Evolutionary conservation across 2,888 invertebrate species (phyloP), one percentile per base, ranked within the genome.

Genomic region (Formica aserva): DNA sequence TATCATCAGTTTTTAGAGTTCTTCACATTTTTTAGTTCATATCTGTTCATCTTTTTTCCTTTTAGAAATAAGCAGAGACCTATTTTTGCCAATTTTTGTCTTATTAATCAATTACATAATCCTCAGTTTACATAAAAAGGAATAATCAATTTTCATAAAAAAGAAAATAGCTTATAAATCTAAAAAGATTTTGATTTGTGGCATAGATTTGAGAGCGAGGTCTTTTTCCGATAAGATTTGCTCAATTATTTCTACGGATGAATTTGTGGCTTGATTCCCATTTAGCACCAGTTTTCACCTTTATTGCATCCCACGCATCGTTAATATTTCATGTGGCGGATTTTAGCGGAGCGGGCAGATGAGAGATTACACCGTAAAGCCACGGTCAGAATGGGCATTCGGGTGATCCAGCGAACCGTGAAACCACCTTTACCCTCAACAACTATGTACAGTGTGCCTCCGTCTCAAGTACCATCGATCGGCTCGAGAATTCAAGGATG

Each of bases 331-430:
- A 32, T 75, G 45, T 15, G 57, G 18, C 11, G 45, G 55, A 74
- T 74, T 82, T 74, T 48, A 98, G 98, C 98, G n/a, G 98, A 98
- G 87, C 96, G 97, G 88, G 96, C 97, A 0, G 98, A 98, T 91
- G 98, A 98, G 93, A 98, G 97, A 94, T 96, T 97, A 63, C 97
- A 97, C 83, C 96, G 97, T 29, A 96, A 97, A 77, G 97, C 97
- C 86, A 97, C 97, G 0, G 98, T 98, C 26, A 96, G 97, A 83
- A 98, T 98, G 97, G 98, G 98, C 45, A 97, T 98, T 84, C 95
- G 98, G 8, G 98, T 98, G 78, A 96, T 98, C 38, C 98, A 98
- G 92, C 96, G 96, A 92, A 94, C 93, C 60, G 91, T 91, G 41
- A 89, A 92, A 57, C 92, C 94, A 22, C 91, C 92, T 3, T 87